These are phyloP conservation scores for Phlogophora meticulosa DNA, from an alignment of 2,888 invertebrate genomes.

Conservation along the genomic window DNA sequence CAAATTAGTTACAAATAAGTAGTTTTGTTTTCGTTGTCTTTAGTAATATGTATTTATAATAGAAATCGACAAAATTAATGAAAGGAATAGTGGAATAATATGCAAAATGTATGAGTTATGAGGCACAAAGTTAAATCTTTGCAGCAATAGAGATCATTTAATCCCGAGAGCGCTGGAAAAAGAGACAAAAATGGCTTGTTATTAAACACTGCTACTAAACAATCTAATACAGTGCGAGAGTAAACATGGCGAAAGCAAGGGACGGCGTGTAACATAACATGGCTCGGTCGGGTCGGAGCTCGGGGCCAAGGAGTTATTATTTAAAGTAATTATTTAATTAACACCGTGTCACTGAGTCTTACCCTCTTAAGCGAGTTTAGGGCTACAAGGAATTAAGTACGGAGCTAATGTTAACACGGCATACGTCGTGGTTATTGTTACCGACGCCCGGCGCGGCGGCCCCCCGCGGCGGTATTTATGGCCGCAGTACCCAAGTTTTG, in stretches of 20 bases:
- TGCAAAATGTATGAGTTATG: too few relatives aligned
- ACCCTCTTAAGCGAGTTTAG: constrained; percentile 90
- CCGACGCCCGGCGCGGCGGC: constrained; percentile 71
- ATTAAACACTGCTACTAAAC: constrained; percentile 26
- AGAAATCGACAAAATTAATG: not conserved
- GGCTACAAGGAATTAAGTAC: constrained; percentile 90
- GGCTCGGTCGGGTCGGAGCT: constrained; percentile 59
- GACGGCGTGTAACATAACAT: constrained; percentile 57
- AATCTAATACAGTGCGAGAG: constrained; percentile 36
- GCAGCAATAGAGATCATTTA: not conserved
- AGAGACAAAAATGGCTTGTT: not conserved
- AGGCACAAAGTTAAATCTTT: not conserved
- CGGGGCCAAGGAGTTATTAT: constrained; percentile 84
- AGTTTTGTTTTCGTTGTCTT: not conserved
- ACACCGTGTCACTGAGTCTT: constrained; percentile 87
- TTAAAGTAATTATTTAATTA: constrained; percentile 91
- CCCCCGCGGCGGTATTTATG: constrained; percentile 89
- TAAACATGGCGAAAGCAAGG: constrained; percentile 52
- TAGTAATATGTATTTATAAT: not conserved
- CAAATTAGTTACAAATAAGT: not conserved
- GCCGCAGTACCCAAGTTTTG: constrained; percentile 86
- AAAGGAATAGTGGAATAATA: not conserved
- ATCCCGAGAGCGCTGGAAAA: not conserved
- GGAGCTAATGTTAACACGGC: constrained; percentile 89
- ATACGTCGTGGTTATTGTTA: constrained; percentile 88